These are phyloP conservation scores for Cephalopholis sonnerati DNA, from an alignment of 2,113 vertebrate species.

Conservation along the genomic window DNA sequence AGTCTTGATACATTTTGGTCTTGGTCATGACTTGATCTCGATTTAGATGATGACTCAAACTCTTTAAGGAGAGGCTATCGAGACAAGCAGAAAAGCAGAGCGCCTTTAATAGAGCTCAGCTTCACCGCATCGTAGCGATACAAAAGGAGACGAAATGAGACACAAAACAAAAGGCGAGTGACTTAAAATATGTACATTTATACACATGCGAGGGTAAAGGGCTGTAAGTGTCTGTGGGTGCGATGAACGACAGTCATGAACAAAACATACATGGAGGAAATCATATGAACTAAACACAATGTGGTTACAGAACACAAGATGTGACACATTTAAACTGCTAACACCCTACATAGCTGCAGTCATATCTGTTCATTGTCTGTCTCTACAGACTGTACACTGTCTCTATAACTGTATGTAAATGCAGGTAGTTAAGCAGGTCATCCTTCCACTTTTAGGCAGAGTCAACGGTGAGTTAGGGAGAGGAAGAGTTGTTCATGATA, in stretches of 20 bases:
- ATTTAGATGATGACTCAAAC: neutral
- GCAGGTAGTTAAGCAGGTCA: constrained; percentile 31
- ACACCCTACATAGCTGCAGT: constrained; percentile 3
- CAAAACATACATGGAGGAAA: constrained; percentile 49
- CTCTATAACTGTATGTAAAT: constrained; percentile 30
- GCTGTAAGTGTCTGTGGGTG: constrained; percentile 54
- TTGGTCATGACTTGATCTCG: no score
- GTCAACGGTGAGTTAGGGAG: constrained; percentile 6
- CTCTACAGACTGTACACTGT: no score
- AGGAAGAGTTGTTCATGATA: constrained; percentile 20
- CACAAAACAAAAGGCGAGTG: constrained; percentile 70
- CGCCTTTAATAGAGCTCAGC: constrained; percentile 67
- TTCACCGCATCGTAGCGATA: constrained; percentile 58
- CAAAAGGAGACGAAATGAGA: constrained; percentile 67
- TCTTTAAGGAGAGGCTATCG: constrained; percentile 37
- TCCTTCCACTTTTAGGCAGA: constrained; percentile 14
- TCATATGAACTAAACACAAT: constrained; percentile 39
- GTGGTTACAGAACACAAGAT: constrained; percentile 44
- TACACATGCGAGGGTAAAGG: constrained; percentile 78
- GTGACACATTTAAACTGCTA: constrained; percentile 45
- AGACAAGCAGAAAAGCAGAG: constrained; percentile 53
- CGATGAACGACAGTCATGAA: constrained; percentile 49
- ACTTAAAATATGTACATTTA: constrained; percentile 86
- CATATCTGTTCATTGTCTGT: constrained; percentile 5
- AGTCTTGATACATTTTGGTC: no score